Evolutionary conservation across 2,797 vertebrate species (phyloP).

Genomic region (Danio kyathit): DNA sequence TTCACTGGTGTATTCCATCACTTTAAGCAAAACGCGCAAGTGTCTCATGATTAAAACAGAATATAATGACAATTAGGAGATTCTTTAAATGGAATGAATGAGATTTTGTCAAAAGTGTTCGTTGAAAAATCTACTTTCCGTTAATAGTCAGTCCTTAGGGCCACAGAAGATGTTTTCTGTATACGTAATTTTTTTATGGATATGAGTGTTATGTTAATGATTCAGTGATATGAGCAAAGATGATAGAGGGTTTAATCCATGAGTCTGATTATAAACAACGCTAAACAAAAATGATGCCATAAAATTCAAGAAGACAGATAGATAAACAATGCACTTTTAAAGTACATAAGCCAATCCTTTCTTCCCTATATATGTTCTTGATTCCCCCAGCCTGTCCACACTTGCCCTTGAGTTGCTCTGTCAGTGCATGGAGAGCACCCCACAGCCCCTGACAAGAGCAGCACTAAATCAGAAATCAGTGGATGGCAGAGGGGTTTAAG

Average conservation of each 20-base stretch:
- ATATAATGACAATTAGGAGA: constrained; percentile 57
- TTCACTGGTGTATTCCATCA: constrained; percentile 46
- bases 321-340: background rate
- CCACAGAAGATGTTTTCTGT: background rate
- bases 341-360: constrained; percentile 3
- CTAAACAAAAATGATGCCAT: background rate
- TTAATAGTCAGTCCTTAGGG: constrained; percentile 73
- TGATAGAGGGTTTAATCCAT: background rate
- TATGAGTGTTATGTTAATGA: constrained; percentile 5
- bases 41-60: constrained; percentile 53
- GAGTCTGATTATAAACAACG: background rate
- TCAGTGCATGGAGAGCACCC: constrained; percentile 92
- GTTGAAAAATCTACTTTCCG: constrained; percentile 74
- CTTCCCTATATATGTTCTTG: constrained; percentile 50
- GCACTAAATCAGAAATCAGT: constrained; percentile 95
- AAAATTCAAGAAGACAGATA: background rate
- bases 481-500: constrained; percentile 90
- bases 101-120: constrained; percentile 77
- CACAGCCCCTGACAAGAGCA: constrained; percentile 91
- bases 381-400: constrained; percentile 47
- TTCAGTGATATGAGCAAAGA: background rate
- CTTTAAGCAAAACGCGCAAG: constrained; percentile 48
- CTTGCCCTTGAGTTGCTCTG: constrained; percentile 91
- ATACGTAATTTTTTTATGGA: constrained; percentile 6
- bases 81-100: constrained; percentile 69